Conservation (phyloP, 2,797 vertebrate species). For the Silurus aristotelis region DNA sequence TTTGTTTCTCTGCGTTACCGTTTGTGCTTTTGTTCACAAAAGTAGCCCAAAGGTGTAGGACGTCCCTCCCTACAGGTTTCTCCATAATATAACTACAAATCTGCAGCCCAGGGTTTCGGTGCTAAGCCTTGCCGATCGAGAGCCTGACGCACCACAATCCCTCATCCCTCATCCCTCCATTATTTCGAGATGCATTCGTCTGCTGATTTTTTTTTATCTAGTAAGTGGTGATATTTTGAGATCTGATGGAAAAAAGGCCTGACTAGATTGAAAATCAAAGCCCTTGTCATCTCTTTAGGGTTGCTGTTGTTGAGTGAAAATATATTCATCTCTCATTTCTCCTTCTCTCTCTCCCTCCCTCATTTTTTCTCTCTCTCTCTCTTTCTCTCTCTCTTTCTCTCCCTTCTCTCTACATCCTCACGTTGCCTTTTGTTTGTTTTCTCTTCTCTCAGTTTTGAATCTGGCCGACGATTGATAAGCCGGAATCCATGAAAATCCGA, state of each 20-base stretch:
- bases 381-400: neutral
- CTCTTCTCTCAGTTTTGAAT: constrained; percentile 69
- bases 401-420: neutral
- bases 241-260: constrained; percentile 60
- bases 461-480: constrained; percentile 81
- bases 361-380: neutral
- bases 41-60: constrained; percentile 42
- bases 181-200: constrained; percentile 55
- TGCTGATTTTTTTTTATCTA: constrained; percentile 58
- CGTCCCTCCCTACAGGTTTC: neutral
- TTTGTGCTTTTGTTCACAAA: constrained; percentile 63
- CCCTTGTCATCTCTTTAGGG: constrained; percentile 65
- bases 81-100: constrained; percentile 26
- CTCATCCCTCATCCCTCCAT: neutral
- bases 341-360: constrained; percentile 21
- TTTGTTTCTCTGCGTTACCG: constrained; percentile 52
- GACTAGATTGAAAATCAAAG: constrained; percentile 67
- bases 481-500: constrained; percentile 75
- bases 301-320: constrained; percentile 67
- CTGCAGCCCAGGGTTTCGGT: constrained; percentile 10
- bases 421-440: constrained; percentile 69
- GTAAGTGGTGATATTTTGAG: constrained; percentile 57
- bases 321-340: constrained; percentile 3
- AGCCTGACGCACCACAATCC: constrained; percentile 5
- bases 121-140: constrained; percentile 1